Conservation (phyloP, 2,888 invertebrate species). For the Hypomecis punctinalis region DNA sequence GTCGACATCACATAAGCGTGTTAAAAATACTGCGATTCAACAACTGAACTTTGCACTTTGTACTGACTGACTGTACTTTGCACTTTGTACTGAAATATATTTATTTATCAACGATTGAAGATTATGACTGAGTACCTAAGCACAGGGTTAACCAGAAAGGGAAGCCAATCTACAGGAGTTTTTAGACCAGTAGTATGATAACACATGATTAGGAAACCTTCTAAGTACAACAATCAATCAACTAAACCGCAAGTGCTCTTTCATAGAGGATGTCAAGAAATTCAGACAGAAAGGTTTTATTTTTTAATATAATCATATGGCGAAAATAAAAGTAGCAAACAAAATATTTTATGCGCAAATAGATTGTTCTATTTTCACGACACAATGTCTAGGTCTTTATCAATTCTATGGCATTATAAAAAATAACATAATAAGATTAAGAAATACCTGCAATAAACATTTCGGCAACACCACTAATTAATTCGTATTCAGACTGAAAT, state of each 20-base stretch:
- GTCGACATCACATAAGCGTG: too few species aligned
- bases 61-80: background rate
- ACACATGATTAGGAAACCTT: too few species aligned
- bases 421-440: background rate
- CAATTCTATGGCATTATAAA: background rate
- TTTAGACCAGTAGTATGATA: too few species aligned
- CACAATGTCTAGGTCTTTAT: background rate
- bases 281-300: too few species aligned
- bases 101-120: background rate
- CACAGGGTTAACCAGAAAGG: background rate
- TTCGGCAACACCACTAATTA: conserved; percentile 17
- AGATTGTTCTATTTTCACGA: background rate
- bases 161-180: too few species aligned
- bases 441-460: conserved; percentile 31
- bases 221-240: too few species aligned
- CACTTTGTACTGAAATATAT: background rate
- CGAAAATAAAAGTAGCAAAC: background rate
- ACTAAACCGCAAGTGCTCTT: too few species aligned
- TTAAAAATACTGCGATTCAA: too few species aligned
- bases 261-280: too few species aligned
- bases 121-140: background rate
- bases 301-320: too few species aligned
- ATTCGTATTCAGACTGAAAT: conserved; percentile 17
- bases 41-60: too few species aligned
- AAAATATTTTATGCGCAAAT: background rate